Percentiles rank a stretch among this genome's conserved stretches.
These are phyloP conservation scores for Chaetodon auriga DNA, from an alignment of 2,113 vertebrate species.

Conservation along the genomic window DNA sequence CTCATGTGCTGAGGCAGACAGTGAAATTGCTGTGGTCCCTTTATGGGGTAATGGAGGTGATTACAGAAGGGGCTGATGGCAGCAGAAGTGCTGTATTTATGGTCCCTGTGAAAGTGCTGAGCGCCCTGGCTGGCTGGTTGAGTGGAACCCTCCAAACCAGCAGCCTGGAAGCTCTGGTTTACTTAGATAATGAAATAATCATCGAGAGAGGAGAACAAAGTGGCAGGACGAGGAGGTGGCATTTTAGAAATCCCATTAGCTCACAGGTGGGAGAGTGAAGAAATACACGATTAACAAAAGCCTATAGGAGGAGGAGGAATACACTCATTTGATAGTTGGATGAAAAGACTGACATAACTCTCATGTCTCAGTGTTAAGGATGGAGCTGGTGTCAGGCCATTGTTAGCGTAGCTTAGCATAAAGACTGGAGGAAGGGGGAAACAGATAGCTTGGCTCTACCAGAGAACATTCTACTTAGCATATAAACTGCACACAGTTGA, in stretches of 20 bases:
- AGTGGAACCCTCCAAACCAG: slow-evolving; percentile 49
- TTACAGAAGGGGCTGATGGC: slow-evolving; percentile 77
- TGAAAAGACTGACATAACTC: background rate
- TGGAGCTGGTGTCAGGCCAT: background rate
- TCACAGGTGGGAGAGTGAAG: background rate
- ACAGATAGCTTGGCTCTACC: background rate
- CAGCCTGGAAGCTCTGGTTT: slow-evolving; percentile 47
- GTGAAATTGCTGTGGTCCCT: slow-evolving; percentile 59
- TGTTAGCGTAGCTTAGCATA: too few species aligned
- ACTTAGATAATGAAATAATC: slow-evolving; percentile 54
- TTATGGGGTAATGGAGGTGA: slow-evolving; percentile 72
- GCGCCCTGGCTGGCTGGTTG: slow-evolving; percentile 23
- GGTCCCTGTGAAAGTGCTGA: slow-evolving; percentile 67
- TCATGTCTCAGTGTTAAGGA: background rate
- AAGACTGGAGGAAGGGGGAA: too few species aligned
- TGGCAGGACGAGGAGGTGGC: background rate
- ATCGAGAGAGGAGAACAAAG: slow-evolving; percentile 33
- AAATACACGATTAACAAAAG: background rate
- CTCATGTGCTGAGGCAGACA: slow-evolving; percentile 67
- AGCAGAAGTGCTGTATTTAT: slow-evolving; percentile 76
- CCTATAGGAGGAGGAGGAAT: background rate
- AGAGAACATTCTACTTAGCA: too few species aligned
- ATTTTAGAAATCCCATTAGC: background rate
- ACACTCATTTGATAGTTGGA: background rate
- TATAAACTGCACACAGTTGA: background rate